phyloP scores from a whole-genome alignment of 2,797 vertebrate species.

The Octomys mimax region DNA sequence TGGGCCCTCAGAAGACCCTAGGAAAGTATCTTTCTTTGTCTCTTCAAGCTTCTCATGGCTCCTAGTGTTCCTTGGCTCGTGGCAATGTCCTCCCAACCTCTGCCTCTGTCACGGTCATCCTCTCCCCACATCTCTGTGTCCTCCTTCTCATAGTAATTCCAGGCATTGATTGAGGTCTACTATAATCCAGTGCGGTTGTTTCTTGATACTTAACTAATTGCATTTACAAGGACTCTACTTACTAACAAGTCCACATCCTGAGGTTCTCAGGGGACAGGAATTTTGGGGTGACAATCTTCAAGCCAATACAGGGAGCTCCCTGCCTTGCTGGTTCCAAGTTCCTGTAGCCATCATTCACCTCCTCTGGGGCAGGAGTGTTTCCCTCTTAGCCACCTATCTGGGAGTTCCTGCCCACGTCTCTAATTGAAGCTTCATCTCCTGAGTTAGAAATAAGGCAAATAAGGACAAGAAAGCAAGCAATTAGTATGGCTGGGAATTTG shows the following conservation, averaged over 20 bases:
- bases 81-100: not conserved
- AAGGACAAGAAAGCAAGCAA: slow-evolving; percentile 67
- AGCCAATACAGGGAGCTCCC: not conserved
- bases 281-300: not conserved
- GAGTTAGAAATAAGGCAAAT: slow-evolving; percentile 51
- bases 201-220: not conserved
- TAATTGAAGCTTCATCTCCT: slow-evolving; percentile 57
- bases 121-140: not conserved
- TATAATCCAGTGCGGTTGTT: not conserved
- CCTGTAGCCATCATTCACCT: not conserved
- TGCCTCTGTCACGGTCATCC: rapidly evolving
- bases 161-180: not conserved
- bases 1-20: not conserved
- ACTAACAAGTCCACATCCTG: not conserved
- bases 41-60: not conserved
- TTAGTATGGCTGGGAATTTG: not conserved
- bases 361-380: not conserved
- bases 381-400: slow-evolving; percentile 21
- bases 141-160: not conserved
- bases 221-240: not conserved
- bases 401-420: slow-evolving; percentile 44
- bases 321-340: not conserved
- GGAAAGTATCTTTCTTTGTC: not conserved
- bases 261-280: not conserved
- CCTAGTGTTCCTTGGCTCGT: not conserved